phyloP scores from a whole-genome alignment of 2,797 vertebrate genomes.

The Acanthurus lineatus region DNA sequence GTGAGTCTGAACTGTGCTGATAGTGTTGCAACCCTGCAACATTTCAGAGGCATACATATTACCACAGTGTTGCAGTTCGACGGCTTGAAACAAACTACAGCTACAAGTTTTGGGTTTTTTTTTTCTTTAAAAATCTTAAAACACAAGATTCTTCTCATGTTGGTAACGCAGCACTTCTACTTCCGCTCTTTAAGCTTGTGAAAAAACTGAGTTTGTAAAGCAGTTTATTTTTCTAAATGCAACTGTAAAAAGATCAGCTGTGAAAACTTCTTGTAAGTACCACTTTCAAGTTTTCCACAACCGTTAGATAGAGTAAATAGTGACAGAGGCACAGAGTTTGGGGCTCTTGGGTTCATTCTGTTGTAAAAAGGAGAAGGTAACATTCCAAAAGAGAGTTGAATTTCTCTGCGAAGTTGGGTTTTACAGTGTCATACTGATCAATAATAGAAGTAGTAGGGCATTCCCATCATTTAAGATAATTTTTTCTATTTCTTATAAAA shows the following conservation, averaged over 20 bases:
- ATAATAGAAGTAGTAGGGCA: neutral
- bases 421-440: neutral
- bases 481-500: fast-evolving
- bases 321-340: neutral
- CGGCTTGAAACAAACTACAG: too few species aligned
- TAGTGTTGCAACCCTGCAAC: slow-evolving; percentile 28
- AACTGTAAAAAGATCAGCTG: neutral
- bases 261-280: neutral
- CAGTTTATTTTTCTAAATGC: too few species aligned
- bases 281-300: neutral
- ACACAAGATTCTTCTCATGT: too few species aligned
- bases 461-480: neutral
- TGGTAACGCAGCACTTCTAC: neutral
- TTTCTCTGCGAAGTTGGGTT: neutral
- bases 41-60: neutral
- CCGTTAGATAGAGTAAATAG: neutral
- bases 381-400: neutral
- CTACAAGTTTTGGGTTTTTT: too few species aligned
- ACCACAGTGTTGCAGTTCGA: neutral
- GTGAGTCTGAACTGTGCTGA: slow-evolving; percentile 54
- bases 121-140: too few species aligned
- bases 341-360: too few species aligned
- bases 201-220: too few species aligned
- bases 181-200: too few species aligned
- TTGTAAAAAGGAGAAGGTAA: neutral